Percentiles rank a stretch among this genome's conserved stretches.
These are phyloP conservation scores for Leucozona laternaria DNA, from an alignment of 2,888 invertebrate species.

Conservation along the genomic window DNA sequence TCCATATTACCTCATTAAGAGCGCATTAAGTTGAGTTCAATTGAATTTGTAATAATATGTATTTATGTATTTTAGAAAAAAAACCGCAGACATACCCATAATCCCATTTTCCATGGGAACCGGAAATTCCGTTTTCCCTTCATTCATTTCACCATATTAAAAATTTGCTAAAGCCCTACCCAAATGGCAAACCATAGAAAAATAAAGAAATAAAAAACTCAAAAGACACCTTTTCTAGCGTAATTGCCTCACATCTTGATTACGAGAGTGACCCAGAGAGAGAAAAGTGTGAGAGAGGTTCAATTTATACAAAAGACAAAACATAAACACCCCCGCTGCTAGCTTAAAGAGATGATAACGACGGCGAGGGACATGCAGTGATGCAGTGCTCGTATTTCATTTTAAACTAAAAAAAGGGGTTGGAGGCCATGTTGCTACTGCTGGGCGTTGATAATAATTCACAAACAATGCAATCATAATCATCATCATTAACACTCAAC, in stretches of 20 bases:
- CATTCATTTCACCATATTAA: constrained; percentile 69
- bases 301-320: not conserved
- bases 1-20: constrained; percentile 59
- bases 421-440: constrained; percentile 14
- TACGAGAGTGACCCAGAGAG: constrained; percentile 46
- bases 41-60: constrained; percentile 35
- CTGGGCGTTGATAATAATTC: constrained; percentile 56
- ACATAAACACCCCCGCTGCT: not conserved
- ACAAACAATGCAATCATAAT: constrained; percentile 69
- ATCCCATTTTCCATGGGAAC: constrained; percentile 39
- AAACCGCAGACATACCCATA: not conserved
- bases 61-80: not conserved
- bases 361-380: not conserved
- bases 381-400: not conserved
- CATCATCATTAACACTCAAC: constrained; percentile 65
- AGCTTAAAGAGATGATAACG: not conserved
- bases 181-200: constrained; percentile 42
- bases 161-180: constrained; percentile 53
- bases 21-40: constrained; percentile 46
- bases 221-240: constrained; percentile 29
- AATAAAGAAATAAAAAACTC: constrained; percentile 6
- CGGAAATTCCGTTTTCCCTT: constrained; percentile 66
- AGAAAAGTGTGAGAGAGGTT: not conserved
- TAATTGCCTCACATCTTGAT: constrained; percentile 53
- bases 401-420: not conserved